Percentiles rank a stretch among this genome's conserved stretches.
Evolutionary conservation across 2,113 vertebrate genomes (phyloP).

Genomic region (Phyllopteryx taeniolatus): DNA sequence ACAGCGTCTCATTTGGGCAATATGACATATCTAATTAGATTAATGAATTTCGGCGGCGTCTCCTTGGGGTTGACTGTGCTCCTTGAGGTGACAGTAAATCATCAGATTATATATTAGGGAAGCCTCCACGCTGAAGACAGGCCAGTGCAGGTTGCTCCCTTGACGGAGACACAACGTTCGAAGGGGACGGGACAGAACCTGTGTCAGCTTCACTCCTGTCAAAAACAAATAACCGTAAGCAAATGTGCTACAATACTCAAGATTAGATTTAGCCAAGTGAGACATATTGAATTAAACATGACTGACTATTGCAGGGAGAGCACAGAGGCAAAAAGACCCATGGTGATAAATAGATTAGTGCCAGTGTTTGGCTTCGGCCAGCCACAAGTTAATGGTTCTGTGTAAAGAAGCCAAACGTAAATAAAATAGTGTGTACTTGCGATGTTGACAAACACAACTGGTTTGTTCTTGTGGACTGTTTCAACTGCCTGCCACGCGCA

Average conservation of each 20-base stretch:
- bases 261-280: slow-evolving; percentile 51
- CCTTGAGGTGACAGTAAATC: slow-evolving; percentile 91
- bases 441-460: slow-evolving; percentile 5
- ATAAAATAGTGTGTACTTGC: slow-evolving; percentile 14
- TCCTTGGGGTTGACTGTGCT: slow-evolving; percentile 89
- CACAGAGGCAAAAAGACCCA: slow-evolving; percentile 29
- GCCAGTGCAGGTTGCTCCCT: slow-evolving; percentile 75
- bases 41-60: slow-evolving; percentile 97
- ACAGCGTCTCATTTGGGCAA: slow-evolving; percentile 96
- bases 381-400: slow-evolving; percentile 28
- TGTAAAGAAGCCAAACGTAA: slow-evolving; percentile 34
- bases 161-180: slow-evolving; percentile 67
- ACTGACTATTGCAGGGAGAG: slow-evolving; percentile 41
- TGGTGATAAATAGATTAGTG: slow-evolving; percentile 48
- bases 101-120: slow-evolving; percentile 93
- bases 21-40: slow-evolving; percentile 99
- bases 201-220: slow-evolving; percentile 76
- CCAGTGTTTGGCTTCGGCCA: slow-evolving; percentile 22
- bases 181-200: slow-evolving; percentile 78
- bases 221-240: slow-evolving; percentile 32
- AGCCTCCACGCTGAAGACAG: slow-evolving; percentile 82
- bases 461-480: slow-evolving; percentile 1
- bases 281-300: slow-evolving; percentile 58
- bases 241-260: slow-evolving; percentile 34
- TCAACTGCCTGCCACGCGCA: background rate